phyloP scores from a whole-genome alignment of 1,140 invertebrate species.

The Oedothorax gibbosus region DNA sequence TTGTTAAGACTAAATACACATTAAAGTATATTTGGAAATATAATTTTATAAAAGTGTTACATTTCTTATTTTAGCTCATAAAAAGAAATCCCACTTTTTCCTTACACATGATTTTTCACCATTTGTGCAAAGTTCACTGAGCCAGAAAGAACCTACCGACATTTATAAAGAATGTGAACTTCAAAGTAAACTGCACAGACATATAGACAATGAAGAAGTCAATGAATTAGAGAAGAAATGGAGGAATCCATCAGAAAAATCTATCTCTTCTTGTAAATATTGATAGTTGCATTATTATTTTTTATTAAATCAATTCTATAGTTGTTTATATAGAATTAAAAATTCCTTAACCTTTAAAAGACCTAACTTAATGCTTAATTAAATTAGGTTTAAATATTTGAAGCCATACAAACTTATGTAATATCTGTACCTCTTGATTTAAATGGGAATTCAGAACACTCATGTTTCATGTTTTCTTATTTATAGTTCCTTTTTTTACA shows the following conservation, averaged over 20 bases:
- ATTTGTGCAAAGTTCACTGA: neutral
- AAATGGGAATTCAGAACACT: too few species aligned
- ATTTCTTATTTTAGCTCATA: neutral
- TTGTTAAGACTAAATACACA: too few species aligned
- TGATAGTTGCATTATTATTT: neutral
- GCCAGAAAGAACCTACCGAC: neutral
- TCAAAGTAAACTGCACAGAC: slow-evolving; percentile 6
- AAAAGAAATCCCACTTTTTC: slow-evolving; percentile 36
- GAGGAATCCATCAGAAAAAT: slow-evolving; percentile 13
- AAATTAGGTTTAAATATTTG: too few species aligned
- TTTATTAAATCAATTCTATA: too few species aligned
- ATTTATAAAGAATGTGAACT: neutral
- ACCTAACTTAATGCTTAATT: too few species aligned
- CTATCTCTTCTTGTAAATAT: neutral
- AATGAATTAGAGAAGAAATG: slow-evolving; percentile 31
- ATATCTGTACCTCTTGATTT: too few species aligned
- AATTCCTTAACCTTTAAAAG: too few species aligned
- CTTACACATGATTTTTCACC: slow-evolving; percentile 49
- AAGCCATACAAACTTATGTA: too few species aligned
- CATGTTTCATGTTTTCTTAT: too few species aligned
- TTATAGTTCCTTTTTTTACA: too few species aligned
- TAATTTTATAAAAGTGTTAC: neutral
- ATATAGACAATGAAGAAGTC: slow-evolving; percentile 27
- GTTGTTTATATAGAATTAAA: too few species aligned
- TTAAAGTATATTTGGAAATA: too few species aligned